Conservation (phyloP, 2,797 vertebrate genomes). For the Centropyge bicolor region DNA sequence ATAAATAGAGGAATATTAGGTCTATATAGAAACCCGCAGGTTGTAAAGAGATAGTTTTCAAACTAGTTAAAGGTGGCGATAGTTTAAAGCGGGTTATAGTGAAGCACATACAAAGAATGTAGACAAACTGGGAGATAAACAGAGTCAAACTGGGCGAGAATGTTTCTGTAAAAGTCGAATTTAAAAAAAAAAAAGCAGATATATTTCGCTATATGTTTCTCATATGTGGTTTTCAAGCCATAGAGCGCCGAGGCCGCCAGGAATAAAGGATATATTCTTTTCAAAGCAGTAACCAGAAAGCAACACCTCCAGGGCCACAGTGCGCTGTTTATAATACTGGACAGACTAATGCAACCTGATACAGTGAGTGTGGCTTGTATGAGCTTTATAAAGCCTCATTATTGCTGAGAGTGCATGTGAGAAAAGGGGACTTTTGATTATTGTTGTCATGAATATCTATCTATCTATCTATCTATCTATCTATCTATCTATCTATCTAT, state of each 20-base stretch:
- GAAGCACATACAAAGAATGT: background rate
- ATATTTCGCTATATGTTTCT: background rate
- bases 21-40: background rate
- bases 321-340: background rate
- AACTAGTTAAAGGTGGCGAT: background rate
- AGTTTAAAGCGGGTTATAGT: background rate
- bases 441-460: background rate
- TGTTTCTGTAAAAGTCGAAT: background rate
- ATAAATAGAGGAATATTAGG: background rate
- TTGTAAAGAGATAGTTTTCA: background rate
- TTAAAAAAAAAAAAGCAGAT: background rate
- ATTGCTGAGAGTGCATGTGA: background rate
- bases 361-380: background rate
- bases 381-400: background rate
- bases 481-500: background rate
- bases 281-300: background rate
- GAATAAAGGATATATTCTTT: slow-evolving; percentile 15
- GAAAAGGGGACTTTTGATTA: background rate
- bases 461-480: background rate
- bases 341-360: background rate
- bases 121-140: background rate
- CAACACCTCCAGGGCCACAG: slow-evolving; percentile 7
- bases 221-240: background rate
- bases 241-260: background rate
- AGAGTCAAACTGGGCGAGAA: background rate